A percentile compares a stretch with the other conserved stretches of the same genome.
phyloP scores from a whole-genome alignment of 2,113 vertebrate species.

The Xiphorhynchus elegans region DNA sequence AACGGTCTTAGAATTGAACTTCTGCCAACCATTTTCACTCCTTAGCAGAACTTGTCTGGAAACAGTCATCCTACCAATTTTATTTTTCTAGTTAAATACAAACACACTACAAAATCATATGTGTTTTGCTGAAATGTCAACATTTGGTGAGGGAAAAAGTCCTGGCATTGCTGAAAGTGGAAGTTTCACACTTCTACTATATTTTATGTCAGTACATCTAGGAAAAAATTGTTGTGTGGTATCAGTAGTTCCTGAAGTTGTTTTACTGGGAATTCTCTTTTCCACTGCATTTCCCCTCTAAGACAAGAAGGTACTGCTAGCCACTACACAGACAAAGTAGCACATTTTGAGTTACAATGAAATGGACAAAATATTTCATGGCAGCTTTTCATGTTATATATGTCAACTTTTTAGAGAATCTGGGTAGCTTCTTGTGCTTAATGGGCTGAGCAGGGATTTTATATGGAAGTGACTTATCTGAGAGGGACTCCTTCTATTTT shows the following conservation, averaged over 20 bases:
- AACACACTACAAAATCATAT: neutral
- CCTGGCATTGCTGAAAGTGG: neutral
- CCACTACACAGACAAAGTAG: neutral
- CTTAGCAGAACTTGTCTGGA: conserved; percentile 6
- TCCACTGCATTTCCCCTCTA: neutral
- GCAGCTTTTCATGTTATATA: neutral
- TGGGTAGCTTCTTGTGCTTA: neutral
- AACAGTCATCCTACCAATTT: neutral
- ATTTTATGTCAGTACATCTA: neutral
- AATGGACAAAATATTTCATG: neutral
- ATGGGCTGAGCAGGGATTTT: neutral
- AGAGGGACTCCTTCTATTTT: neutral
- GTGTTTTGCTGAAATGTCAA: neutral
- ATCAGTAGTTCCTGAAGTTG: neutral
- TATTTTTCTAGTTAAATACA: neutral
- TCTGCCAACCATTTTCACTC: conserved; percentile 7
- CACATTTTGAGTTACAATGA: neutral
- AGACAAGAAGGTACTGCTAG: neutral
- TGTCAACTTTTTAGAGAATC: neutral
- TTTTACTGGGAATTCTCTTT: neutral
- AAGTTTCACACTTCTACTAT: neutral
- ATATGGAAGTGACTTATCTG: neutral
- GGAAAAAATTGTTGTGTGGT: neutral
- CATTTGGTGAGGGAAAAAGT: neutral
- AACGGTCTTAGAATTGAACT: neutral